Conservation (phyloP, 2,888 invertebrate genomes). For the Andrena chrysosceles region DNA sequence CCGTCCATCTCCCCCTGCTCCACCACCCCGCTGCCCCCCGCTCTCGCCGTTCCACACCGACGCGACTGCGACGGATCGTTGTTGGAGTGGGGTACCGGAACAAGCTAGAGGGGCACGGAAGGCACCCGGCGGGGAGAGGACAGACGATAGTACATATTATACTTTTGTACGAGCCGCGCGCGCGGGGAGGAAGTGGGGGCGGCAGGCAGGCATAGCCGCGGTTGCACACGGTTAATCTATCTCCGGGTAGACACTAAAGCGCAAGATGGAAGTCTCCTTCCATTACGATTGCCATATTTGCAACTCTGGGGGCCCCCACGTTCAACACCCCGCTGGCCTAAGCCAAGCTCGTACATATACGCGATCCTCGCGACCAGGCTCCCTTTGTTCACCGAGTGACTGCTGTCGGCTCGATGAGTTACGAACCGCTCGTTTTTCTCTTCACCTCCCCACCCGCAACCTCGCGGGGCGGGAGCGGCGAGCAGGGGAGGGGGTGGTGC, state of each 20-base stretch:
- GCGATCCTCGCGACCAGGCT: slow-evolving; percentile 56
- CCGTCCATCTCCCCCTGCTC: not conserved
- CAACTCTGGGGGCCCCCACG: slow-evolving; percentile 49
- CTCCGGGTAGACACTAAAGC: slow-evolving; percentile 78
- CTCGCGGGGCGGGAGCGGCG: too few species aligned
- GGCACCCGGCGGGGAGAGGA: slow-evolving; percentile 65
- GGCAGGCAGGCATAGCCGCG: slow-evolving; percentile 71
- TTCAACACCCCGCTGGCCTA: slow-evolving; percentile 44
- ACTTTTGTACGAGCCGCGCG: slow-evolving; percentile 58
- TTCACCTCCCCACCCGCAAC: not conserved
- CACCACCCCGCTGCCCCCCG: slow-evolving; percentile 40
- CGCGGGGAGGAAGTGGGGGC: slow-evolving; percentile 65
- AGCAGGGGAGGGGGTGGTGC: not conserved
- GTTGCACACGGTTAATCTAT: slow-evolving; percentile 77
- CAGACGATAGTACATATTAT: slow-evolving; percentile 71
- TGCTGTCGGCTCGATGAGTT: slow-evolving; percentile 55
- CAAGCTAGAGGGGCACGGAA: slow-evolving; percentile 66
- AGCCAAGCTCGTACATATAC: not conserved
- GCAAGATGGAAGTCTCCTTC: slow-evolving; percentile 80
- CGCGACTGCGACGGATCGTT: slow-evolving; percentile 23
- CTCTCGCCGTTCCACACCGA: slow-evolving; percentile 29
- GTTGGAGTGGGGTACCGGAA: slow-evolving; percentile 62
- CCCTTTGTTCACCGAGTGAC: slow-evolving; percentile 52
- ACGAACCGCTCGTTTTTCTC: slow-evolving; percentile 46
- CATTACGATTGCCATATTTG: slow-evolving; percentile 77